phyloP scores from a whole-genome alignment of 2,113 vertebrate genomes.

The Otus sunia region DNA sequence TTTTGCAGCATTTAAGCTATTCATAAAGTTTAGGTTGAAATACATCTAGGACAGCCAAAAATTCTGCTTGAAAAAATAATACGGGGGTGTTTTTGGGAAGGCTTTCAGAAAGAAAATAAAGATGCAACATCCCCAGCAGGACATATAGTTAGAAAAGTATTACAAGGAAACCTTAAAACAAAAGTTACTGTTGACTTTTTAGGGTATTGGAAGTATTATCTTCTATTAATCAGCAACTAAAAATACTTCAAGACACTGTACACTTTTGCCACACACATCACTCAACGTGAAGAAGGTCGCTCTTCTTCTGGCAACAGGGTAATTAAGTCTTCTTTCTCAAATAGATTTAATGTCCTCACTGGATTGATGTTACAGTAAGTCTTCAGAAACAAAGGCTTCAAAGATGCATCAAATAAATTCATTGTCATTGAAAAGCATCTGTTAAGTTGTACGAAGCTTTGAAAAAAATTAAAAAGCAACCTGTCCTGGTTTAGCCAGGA shows the following conservation, averaged over 20 bases:
- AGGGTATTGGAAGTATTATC: background rate
- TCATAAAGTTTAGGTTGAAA: background rate
- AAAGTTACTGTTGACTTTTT: background rate
- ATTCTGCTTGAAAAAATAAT: background rate
- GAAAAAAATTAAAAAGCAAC: background rate
- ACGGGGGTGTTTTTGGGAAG: rapidly evolving
- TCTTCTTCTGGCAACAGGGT: background rate
- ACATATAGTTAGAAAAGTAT: background rate
- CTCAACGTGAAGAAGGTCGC: background rate
- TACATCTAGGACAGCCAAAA: background rate
- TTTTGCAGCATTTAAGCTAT: background rate
- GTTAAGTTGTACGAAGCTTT: background rate
- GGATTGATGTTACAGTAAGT: background rate
- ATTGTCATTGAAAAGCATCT: background rate
- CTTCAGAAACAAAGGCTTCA: slow-evolving; percentile 13
- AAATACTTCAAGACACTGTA: background rate
- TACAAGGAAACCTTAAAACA: slow-evolving; percentile 7
- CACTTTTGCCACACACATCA: background rate
- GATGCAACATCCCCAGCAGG: background rate
- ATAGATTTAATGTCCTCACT: background rate
- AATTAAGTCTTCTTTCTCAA: slow-evolving; percentile 19
- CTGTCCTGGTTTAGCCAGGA: too few relatives aligned
- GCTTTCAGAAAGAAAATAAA: background rate
- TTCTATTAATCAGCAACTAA: slow-evolving; percentile 27
- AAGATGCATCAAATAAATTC: background rate